These are phyloP conservation scores for Murina feae DNA, from an alignment of 2,113 vertebrate genomes.

Conservation along the genomic window DNA sequence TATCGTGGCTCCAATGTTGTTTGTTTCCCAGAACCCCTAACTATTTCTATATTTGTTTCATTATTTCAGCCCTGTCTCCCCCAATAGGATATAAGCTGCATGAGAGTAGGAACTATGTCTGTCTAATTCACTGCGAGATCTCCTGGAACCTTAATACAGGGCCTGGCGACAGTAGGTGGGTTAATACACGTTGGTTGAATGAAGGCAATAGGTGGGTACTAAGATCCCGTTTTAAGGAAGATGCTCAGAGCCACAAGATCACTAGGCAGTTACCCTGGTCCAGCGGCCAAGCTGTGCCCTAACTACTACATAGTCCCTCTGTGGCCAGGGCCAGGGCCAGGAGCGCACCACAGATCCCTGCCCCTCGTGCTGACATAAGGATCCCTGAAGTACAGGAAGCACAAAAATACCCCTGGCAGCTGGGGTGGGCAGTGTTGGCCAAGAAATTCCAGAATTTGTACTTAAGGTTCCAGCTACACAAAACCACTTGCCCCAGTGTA, in stretches of 20 bases:
- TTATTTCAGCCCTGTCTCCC: not conserved
- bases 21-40: not conserved
- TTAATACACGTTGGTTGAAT: not conserved
- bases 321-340: rapidly evolving
- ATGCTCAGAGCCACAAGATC: not conserved
- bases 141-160: not conserved
- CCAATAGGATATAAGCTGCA: not conserved
- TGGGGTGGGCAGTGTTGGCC: not conserved
- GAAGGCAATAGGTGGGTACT: not conserved
- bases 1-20: too few relatives aligned
- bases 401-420: not conserved
- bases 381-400: not conserved
- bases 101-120: not conserved
- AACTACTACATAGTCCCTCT: not conserved
- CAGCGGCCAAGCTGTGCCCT: not conserved
- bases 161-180: not conserved
- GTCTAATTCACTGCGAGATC: not conserved
- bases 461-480: not conserved
- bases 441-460: not conserved
- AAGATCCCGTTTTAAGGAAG: not conserved
- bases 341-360: not conserved
- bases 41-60: not conserved
- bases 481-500: not conserved
- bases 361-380: not conserved
- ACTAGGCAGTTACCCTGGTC: not conserved